Base-by-base conservation (phyloP, 1,140 invertebrate species). In the Pogonognathellus flavescens region DNA sequence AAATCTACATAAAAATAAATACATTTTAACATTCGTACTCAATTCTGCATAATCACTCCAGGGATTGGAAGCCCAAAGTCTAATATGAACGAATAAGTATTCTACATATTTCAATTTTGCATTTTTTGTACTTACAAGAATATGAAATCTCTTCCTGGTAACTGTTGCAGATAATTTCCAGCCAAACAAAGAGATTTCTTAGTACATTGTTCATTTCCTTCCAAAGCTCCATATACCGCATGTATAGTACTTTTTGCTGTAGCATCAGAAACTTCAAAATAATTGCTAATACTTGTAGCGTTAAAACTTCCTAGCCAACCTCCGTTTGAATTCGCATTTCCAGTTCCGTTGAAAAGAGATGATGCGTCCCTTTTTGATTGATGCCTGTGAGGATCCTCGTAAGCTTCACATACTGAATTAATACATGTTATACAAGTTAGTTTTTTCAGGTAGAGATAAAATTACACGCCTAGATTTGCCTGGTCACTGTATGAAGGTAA, bases 101-200 rank as follows among this genome's bases (percentile, higher is more conserved):
- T n/a, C n/a, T n/a, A n/a, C n/a, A n/a, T n/a, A 41, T 1, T 41
- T 41, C 11, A 2, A 57, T 57, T 13, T 14, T 14, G 1, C 53
- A 57, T 5, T 57, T 14, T 57, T 14, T 60, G 16, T 11, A 18
- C 60, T 83, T 83, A 88, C 87, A 55, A 72, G 25, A 88, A 84
- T 59, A 88, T 80, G 70, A 85, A 20, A n/a, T 88, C 76, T 60
- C 83, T 70, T 76, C 87, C 87, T 20, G 80, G 84, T 9, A 86
- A 13, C 20, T 55, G 25, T n/a, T 70, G 70, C 5, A 88, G 49
- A 49, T 86, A 86, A 20, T 82, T 85, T 50, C 87, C 87, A 50
- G 81, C 76, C 10, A 80, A 57, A 41, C 87, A 88, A 4, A 84
- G 59, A 31, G 50, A 53, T 50, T 84, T 88, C 62, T 86, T 84